These are phyloP conservation scores for Chloropsis cyanopogon DNA, from an alignment of 2,113 vertebrate genomes.

Conservation along the genomic window DNA sequence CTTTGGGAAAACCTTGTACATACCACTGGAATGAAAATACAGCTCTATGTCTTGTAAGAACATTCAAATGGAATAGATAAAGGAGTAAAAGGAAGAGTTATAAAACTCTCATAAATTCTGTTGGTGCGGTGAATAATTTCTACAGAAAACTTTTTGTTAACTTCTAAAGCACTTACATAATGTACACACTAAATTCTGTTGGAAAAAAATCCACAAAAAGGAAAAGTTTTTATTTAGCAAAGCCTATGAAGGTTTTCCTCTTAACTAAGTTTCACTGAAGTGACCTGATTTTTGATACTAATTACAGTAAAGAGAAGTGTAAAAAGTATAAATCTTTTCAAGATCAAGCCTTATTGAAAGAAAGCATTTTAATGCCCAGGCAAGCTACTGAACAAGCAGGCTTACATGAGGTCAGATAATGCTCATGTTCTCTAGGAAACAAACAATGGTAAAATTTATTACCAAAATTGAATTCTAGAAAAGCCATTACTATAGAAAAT, in stretches of 20 bases:
- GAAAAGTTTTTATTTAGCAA: not conserved
- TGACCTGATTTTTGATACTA: not conserved
- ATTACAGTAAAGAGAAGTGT: not conserved
- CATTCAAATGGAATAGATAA: not conserved
- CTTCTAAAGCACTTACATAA: not conserved
- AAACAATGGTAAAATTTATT: not conserved
- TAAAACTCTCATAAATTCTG: not conserved
- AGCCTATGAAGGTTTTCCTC: not conserved
- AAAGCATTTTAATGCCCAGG: not conserved
- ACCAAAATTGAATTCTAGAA: not conserved
- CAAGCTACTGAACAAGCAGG: not conserved
- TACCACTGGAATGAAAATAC: not conserved
- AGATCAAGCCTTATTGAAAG: not conserved
- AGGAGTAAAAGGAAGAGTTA: not conserved
- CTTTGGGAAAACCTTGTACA: not conserved
- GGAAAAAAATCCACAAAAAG: not conserved
- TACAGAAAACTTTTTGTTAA: not conserved
- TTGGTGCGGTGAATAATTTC: not conserved
- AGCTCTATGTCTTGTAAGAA: not conserved
- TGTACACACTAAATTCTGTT: not conserved
- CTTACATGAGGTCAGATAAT: not conserved
- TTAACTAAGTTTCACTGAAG: not conserved
- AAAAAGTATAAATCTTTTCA: not conserved
- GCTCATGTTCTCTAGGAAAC: not conserved
- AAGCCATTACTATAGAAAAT: not conserved